Conservation (phyloP, 2,113 vertebrate genomes). For the Ophiodon elongatus region DNA sequence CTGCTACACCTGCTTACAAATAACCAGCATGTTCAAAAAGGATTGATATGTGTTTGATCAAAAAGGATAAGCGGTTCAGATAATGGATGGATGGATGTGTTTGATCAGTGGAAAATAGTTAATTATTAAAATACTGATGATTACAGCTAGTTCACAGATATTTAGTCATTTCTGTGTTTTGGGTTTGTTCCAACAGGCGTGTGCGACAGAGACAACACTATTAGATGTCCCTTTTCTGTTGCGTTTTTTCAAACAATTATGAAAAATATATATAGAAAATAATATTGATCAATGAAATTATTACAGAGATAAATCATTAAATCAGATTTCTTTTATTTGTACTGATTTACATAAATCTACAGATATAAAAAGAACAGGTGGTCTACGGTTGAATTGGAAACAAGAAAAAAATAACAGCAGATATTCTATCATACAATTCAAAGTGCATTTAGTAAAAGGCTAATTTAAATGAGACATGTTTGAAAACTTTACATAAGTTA, state of each 20-base stretch:
- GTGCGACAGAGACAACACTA: background rate
- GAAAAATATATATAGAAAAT: background rate
- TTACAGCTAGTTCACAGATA: background rate
- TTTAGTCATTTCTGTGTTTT: background rate
- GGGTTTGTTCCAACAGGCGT: background rate
- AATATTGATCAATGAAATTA: background rate
- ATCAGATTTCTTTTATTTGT: constrained; percentile 70
- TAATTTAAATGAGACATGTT: constrained; percentile 88
- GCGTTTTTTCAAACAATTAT: background rate
- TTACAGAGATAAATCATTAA: constrained; percentile 23
- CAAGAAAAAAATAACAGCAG: constrained; percentile 64
- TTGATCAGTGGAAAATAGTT: background rate
- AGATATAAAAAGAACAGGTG: constrained; percentile 79
- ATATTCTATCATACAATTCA: constrained; percentile 87
- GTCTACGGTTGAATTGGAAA: constrained; percentile 70
- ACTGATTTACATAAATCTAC: constrained; percentile 80
- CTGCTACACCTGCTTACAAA: background rate
- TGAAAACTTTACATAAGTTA: constrained; percentile 89
- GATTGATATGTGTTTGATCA: background rate
- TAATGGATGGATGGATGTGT: too few relatives aligned
- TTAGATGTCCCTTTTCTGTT: background rate
- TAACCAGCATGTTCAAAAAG: background rate
- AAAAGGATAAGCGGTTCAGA: too few relatives aligned
- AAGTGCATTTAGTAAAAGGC: constrained; percentile 96
- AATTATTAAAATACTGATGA: background rate